Percentiles rank a stretch among this genome's conserved stretches.
phyloP scores from a whole-genome alignment of 2,797 vertebrate genomes.

The Cygnus olor region DNA sequence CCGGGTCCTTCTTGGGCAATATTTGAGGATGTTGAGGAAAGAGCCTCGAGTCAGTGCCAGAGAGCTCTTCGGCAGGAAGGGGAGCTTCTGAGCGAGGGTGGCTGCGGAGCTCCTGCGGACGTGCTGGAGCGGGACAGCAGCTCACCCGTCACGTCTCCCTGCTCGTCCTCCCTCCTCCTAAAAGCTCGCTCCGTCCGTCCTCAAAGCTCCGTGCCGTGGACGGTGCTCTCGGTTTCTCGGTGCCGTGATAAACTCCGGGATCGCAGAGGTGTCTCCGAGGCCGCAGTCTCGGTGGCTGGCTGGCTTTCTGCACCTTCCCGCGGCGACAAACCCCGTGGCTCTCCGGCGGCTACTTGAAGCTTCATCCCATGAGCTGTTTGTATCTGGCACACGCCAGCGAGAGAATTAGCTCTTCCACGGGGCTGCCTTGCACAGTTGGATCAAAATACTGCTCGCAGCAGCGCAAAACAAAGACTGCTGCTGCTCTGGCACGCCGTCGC shows the following conservation, averaged over 20 bases:
- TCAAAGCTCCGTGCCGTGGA: not conserved
- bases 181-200: fast-evolving
- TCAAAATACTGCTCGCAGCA: not conserved
- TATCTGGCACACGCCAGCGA: not conserved
- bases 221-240: fast-evolving
- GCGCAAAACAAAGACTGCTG: not conserved
- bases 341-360: fast-evolving
- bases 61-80: not conserved
- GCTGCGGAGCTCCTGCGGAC: fast-evolving
- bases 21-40: constrained; percentile 5
- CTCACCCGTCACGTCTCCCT: fast-evolving
- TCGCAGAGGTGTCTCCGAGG: not conserved
- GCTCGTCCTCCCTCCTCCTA: fast-evolving
- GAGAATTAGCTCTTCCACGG: not conserved
- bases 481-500: not conserved
- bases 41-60: not conserved
- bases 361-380: not conserved
- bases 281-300: fast-evolving
- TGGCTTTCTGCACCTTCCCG: not conserved
- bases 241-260: not conserved
- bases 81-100: not conserved
- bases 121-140: not conserved
- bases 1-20: not conserved
- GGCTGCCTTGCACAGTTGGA: not conserved
- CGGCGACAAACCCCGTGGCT: fast-evolving